Evolutionary conservation across 1,140 invertebrate genomes (phyloP).

Genomic region (Drosophila malerkotliana): DNA sequence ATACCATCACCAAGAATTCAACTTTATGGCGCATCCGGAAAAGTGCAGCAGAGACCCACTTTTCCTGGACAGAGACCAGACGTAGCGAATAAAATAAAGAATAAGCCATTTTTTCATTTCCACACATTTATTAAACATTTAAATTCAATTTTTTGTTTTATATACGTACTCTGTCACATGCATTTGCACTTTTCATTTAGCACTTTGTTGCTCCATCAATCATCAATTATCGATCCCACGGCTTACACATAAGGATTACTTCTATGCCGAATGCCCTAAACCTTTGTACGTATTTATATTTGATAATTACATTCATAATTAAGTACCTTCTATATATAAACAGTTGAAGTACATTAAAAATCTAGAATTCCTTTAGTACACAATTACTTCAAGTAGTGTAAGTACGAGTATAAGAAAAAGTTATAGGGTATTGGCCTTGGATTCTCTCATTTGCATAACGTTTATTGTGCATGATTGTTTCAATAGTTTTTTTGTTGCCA

Average conservation of each 20-base stretch:
- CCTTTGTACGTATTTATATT: slow-evolving; percentile 57
- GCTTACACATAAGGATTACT: slow-evolving; percentile 45
- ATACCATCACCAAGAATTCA: slow-evolving; percentile 11
- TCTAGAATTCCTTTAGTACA: slow-evolving; percentile 69
- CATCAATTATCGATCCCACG: slow-evolving; percentile 10
- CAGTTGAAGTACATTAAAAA: slow-evolving; percentile 76
- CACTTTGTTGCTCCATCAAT: slow-evolving; percentile 26
- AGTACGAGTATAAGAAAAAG: slow-evolving; percentile 59
- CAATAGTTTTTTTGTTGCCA: slow-evolving; percentile 56
- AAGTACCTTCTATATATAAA: slow-evolving; percentile 67
- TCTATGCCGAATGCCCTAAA: slow-evolving; percentile 31
- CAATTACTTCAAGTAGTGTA: slow-evolving; percentile 74
- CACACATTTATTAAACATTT: slow-evolving; percentile 82
- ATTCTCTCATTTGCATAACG: slow-evolving; percentile 53
- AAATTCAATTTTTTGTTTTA: slow-evolving; percentile 74
- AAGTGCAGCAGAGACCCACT: slow-evolving; percentile 60
- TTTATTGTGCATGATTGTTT: slow-evolving; percentile 81
- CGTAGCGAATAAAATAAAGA: slow-evolving; percentile 2
- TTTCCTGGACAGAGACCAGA: slow-evolving; percentile 36
- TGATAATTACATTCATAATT: slow-evolving; percentile 71
- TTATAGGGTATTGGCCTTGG: slow-evolving; percentile 54
- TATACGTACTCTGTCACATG: slow-evolving; percentile 67
- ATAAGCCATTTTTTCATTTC: slow-evolving; percentile 40
- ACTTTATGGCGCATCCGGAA: slow-evolving; percentile 34
- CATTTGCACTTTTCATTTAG: slow-evolving; percentile 39